A percentile compares a stretch with the other conserved stretches of the same genome.
These are phyloP conservation scores for Atethmia centrago DNA, from an alignment of 2,888 invertebrate species.

Conservation along the genomic window DNA sequence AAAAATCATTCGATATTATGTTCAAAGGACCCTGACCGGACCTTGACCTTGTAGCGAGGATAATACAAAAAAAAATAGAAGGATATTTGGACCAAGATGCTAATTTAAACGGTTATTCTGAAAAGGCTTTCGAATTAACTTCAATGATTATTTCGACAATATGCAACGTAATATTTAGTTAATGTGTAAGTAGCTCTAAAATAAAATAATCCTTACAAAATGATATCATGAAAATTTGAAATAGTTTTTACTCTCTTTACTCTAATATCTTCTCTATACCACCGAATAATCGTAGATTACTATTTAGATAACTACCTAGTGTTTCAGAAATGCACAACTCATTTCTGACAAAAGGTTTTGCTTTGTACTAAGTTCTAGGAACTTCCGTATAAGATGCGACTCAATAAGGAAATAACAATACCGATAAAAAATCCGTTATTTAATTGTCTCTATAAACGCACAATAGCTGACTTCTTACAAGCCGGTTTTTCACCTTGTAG, in stretches of 20 bases:
- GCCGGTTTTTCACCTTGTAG: conserved; percentile 14
- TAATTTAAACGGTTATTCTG: neutral
- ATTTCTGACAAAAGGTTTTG: conserved; percentile 26
- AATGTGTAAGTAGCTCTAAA: neutral
- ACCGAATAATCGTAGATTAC: neutral
- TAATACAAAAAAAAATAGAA: neutral
- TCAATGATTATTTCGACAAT: neutral
- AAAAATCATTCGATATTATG: conserved; percentile 1
- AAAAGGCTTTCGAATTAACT: neutral
- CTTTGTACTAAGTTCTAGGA: conserved; percentile 38
- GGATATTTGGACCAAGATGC: neutral
- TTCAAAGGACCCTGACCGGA: neutral
- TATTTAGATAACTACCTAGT: neutral
- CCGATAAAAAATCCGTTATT: conserved; percentile 50
- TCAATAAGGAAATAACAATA: conserved; percentile 59
- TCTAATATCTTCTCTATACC: neutral
- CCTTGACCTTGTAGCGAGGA: too few species aligned
- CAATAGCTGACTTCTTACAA: conserved; percentile 43
- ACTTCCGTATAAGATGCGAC: conserved; percentile 51
- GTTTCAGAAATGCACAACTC: conserved; percentile 19
- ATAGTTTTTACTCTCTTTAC: neutral
- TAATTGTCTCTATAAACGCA: conserved; percentile 51
- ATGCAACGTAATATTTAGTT: neutral
- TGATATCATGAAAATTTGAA: neutral
- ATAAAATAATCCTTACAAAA: neutral